A percentile compares a stretch with the other conserved stretches of the same genome.
Conservation (phyloP, 2,797 vertebrate genomes). For the Neopelma chrysocephalum region DNA sequence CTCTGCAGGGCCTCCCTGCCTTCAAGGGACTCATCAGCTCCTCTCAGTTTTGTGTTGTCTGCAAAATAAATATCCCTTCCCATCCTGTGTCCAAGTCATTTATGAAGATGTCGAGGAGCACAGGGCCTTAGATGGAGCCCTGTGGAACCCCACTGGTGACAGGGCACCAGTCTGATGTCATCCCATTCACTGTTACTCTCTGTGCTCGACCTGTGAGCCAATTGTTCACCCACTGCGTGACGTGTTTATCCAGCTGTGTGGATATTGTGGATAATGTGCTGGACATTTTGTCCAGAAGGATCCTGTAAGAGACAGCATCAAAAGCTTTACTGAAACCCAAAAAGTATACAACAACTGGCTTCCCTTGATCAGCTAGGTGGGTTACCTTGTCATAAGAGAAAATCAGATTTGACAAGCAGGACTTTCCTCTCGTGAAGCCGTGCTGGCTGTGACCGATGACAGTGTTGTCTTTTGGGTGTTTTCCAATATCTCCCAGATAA, state of each 20-base stretch:
- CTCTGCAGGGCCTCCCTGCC: neutral
- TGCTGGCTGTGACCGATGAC: neutral
- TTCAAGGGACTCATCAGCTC: neutral
- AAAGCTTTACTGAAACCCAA: neutral
- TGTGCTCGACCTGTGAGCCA: neutral
- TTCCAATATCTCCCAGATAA: neutral
- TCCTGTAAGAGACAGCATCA: neutral
- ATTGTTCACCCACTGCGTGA: neutral
- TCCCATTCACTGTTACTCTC: neutral
- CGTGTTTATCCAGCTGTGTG: neutral
- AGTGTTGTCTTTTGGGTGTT: neutral
- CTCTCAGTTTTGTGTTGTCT: neutral
- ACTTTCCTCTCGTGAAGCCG: neutral
- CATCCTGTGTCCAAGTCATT: neutral
- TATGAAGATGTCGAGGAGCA: neutral
- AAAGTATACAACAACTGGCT: neutral
- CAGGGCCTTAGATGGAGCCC: neutral
- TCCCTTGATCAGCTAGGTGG: neutral
- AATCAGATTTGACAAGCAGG: neutral
- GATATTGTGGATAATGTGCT: too few relatives aligned
- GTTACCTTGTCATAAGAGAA: neutral
- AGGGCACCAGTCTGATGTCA: neutral
- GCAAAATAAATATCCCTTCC: neutral
- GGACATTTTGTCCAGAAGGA: neutral
- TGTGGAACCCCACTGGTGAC: neutral